Evolutionary conservation across 2,113 vertebrate genomes (phyloP), one percentile per base, ranked within the genome.

Genomic region (Ophiodon elongatus): DNA sequence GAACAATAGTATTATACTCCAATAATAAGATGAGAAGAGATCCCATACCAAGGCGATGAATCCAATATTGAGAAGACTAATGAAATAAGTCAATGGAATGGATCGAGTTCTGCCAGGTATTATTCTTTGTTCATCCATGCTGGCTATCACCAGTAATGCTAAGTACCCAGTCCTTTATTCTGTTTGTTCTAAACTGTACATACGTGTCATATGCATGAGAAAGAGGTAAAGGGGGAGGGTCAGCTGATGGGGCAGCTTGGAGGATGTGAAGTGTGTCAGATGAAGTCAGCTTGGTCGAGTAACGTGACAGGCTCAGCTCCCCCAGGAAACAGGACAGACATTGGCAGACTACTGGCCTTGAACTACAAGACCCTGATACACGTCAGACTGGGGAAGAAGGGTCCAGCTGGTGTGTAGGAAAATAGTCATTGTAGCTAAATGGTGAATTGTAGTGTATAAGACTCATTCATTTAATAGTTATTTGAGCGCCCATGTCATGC

Each of bases 221-320:
- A 27, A 39, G 37, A 19, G n/a, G 52, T 66, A 27, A 57, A 43
- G 6, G 35, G n/a, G 19, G 19, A 8, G 17, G 60, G 27, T 63
- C 43, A 45, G 43, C 33, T 71, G 31, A 63, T 19, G 13, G 25
- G 64, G 25, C 25, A 52, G 59, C 56, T 33, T 4, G 23, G 43
- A 62, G 64, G 71, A 64, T 15, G 25, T 35, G 60, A 69, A 62
- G 39, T 14, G 23, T 56, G 57, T 63, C 43, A 9, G 39, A 63
- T 63, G 35, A 54, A 35, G 35, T n/a, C n/a, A 68, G n/a, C 52
- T 5, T 2, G 41, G 27, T 4, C 13, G 72, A 31, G 39, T 45
- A 31, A 31, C 19, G 31, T 57, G 39, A 79, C 23, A 15, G 43
- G 4, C 7, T 62, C 9, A 27, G 39, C 27, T 69, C 45, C 27